A percentile compares a stretch with the other conserved stretches of the same genome.
Conservation (phyloP, 2,888 invertebrate genomes). For the Papilio protenor region DNA sequence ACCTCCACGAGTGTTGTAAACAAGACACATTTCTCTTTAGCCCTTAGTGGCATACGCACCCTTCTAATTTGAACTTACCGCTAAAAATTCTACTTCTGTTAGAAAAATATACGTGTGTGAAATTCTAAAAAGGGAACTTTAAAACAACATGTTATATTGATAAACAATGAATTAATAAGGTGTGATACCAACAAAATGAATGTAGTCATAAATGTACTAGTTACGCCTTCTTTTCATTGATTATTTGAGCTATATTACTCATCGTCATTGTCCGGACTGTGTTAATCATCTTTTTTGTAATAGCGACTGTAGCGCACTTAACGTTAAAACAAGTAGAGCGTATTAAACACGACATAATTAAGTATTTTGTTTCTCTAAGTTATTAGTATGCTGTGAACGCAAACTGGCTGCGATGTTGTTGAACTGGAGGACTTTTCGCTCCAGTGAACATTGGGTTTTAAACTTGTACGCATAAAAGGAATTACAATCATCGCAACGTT, state of each 20-base stretch:
- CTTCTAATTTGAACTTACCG: too few relatives aligned
- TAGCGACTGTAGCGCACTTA: conserved; percentile 6
- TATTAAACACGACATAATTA: conserved; percentile 15
- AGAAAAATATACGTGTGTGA: not conserved
- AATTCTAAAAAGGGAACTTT: not conserved
- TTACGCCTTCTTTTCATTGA: not conserved
- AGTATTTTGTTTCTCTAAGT: conserved; percentile 26
- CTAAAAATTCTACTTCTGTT: too few relatives aligned
- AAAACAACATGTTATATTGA: not conserved
- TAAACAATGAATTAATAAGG: not conserved
- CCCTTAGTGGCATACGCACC: too few relatives aligned
- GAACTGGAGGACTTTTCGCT: conserved; percentile 22
- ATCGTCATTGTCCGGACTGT: not conserved
- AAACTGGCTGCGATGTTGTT: conserved; percentile 13
- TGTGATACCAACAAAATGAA: not conserved
- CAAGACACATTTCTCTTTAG: not conserved
- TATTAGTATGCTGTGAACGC: conserved; percentile 39
- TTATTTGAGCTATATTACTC: not conserved
- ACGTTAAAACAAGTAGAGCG: conserved; percentile 14
- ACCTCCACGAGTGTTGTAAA: not conserved
- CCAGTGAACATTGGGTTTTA: conserved; percentile 8
- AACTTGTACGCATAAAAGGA: not conserved
- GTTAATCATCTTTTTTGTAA: not conserved
- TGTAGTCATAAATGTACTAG: not conserved
- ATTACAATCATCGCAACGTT: not conserved